Conservation (phyloP, 2,888 invertebrate genomes). For the Yponomeuta plumbellus region DNA sequence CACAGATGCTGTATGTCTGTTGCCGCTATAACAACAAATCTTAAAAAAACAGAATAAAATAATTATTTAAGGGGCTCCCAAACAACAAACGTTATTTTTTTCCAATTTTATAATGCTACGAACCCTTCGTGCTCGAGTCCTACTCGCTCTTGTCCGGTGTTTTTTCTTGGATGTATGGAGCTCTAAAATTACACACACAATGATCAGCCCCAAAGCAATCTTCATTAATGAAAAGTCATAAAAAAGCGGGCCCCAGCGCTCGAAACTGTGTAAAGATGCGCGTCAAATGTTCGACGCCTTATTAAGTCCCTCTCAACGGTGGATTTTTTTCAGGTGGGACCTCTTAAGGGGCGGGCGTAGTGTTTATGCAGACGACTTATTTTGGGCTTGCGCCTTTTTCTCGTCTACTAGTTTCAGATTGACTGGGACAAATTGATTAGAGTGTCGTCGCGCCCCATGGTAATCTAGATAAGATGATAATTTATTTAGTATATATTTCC, state of each 20-base stretch:
- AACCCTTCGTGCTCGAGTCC: too few species aligned
- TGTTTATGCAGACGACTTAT: background rate
- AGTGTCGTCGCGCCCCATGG: background rate
- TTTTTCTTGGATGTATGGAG: too few species aligned
- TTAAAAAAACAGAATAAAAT: too few species aligned
- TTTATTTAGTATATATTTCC: too few species aligned
- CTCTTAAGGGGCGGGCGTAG: background rate
- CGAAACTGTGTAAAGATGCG: constrained; percentile 50
- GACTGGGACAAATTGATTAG: background rate
- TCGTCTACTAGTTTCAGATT: background rate
- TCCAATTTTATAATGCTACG: too few species aligned
- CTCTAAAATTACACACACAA: constrained; percentile 25
- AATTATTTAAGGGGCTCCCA: too few species aligned
- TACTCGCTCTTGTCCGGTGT: too few species aligned
- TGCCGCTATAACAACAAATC: too few species aligned
- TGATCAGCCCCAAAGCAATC: constrained; percentile 65
- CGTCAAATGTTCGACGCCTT: constrained; percentile 60
- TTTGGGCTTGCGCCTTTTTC: background rate
- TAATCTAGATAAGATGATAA: too few species aligned
- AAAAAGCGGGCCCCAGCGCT: constrained; percentile 39
- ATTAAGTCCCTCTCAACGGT: constrained; percentile 47
- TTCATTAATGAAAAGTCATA: constrained; percentile 69
- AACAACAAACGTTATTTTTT: too few species aligned
- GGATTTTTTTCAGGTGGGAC: constrained; percentile 40
- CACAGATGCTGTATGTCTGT: too few species aligned